Percentiles rank a stretch among this genome's conserved stretches.
phyloP scores from a whole-genome alignment of 2,888 invertebrate genomes.

The Galeruca laticollis region DNA sequence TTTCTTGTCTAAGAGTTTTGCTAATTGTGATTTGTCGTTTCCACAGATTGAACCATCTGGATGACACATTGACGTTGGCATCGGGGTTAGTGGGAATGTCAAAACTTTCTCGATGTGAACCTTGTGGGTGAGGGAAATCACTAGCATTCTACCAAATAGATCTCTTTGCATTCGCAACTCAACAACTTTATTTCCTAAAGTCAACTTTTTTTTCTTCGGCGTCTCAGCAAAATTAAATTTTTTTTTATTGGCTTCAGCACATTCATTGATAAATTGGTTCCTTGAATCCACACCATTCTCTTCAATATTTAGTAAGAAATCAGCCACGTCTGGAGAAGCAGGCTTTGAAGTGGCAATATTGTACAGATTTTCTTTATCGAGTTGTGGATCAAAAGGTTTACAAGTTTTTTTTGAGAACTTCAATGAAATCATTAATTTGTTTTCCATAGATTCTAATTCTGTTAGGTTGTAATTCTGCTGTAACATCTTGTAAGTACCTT shows the following conservation, averaged over 20 bases:
- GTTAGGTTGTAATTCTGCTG: constrained; percentile 15
- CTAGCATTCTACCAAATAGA: constrained; percentile 47
- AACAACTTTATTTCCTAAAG: constrained; percentile 43
- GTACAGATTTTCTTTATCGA: constrained; percentile 46
- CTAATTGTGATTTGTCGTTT: too few species aligned
- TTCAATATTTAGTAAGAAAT: constrained; percentile 53
- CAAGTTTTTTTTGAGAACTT: constrained; percentile 42
- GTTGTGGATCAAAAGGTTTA: constrained; percentile 46
- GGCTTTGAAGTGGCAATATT: constrained; percentile 48
- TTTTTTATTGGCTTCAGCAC: constrained; percentile 40
- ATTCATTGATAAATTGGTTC: constrained; percentile 44
- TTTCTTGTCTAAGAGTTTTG: too few species aligned
- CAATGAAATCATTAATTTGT: constrained; percentile 38
- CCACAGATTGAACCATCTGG: too few species aligned
- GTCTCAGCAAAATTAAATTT: constrained; percentile 39
- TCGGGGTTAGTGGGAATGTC: constrained; percentile 44
- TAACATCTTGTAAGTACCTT: constrained; percentile 13
- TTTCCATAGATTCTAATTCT: constrained; percentile 25
- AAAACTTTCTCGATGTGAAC: constrained; percentile 47
- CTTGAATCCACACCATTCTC: constrained; percentile 41
- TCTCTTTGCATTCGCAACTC: too few species aligned
- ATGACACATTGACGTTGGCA: constrained; percentile 39
- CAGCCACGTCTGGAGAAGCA: constrained; percentile 31
- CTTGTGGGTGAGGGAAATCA: constrained; percentile 41
- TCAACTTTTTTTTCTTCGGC: constrained; percentile 43